These are phyloP conservation scores for Pollachius pollachius DNA, from an alignment of 2,113 vertebrate genomes.

Conservation along the genomic window DNA sequence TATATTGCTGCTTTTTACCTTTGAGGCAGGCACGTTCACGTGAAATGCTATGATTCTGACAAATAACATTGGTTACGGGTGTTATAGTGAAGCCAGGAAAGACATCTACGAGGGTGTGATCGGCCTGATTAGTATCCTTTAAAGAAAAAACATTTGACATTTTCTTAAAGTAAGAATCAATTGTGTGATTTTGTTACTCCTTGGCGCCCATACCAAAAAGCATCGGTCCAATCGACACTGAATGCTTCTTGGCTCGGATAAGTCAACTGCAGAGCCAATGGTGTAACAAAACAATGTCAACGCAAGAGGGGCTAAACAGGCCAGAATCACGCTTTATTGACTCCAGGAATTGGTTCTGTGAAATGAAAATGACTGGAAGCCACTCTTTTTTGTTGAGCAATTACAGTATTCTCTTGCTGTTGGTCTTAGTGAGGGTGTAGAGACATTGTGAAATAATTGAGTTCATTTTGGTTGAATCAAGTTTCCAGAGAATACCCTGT, in stretches of 20 bases:
- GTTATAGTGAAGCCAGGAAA: too few relatives aligned
- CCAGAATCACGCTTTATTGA: constrained; percentile 24
- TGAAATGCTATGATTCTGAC: too few relatives aligned
- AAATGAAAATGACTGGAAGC: constrained; percentile 28
- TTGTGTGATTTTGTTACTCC: too few relatives aligned
- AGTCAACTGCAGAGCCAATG: constrained; percentile 2
- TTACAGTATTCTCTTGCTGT: constrained; percentile 1
- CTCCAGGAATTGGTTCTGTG: constrained; percentile 20
- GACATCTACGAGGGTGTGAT: too few relatives aligned
- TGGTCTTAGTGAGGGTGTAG: not conserved
- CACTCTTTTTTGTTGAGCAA: constrained; percentile 24
- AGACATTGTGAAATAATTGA: not conserved
- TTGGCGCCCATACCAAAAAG: not conserved
- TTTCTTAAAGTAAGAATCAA: too few relatives aligned
- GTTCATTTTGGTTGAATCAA: too few relatives aligned
- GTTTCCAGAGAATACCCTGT: too few relatives aligned
- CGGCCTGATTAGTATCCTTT: too few relatives aligned
- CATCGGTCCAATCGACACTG: constrained; percentile 16
- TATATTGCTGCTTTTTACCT: too few relatives aligned
- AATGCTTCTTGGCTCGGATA: constrained; percentile 16
- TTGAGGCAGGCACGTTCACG: too few relatives aligned
- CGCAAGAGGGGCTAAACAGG: constrained; percentile 3
- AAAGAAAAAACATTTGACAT: not conserved
- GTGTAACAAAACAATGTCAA: constrained; percentile 18
- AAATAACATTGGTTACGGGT: too few relatives aligned